Conservation (phyloP, 2,888 invertebrate genomes). For the Microctonus aethiopoides region DNA sequence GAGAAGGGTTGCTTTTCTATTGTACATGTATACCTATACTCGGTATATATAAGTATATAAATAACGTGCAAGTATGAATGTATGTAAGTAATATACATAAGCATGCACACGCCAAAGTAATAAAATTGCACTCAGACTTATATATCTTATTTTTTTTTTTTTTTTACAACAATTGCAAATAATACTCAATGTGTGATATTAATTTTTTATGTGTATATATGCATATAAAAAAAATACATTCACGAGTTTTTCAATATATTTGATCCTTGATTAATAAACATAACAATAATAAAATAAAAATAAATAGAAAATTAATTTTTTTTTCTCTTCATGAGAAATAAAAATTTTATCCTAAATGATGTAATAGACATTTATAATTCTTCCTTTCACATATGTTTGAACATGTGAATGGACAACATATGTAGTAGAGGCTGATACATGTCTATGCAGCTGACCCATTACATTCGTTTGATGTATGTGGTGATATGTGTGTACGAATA, state of each 20-base stretch:
- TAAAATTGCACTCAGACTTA: no score
- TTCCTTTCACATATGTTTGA: slow-evolving; percentile 24
- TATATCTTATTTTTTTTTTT: no score
- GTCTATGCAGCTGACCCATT: slow-evolving; percentile 59
- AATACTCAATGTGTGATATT: not conserved
- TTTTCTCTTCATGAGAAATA: no score
- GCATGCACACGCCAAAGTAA: no score
- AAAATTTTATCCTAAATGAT: no score
- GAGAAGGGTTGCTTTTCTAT: slow-evolving; percentile 38
- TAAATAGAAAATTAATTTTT: no score
- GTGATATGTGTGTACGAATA: not conserved
- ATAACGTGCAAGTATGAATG: not conserved
- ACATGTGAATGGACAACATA: slow-evolving; percentile 61
- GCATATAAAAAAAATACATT: not conserved
- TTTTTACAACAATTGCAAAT: not conserved
- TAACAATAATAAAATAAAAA: no score
- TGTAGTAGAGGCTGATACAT: slow-evolving; percentile 59
- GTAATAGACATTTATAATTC: no score
- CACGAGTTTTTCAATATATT: no score
- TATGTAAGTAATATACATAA: no score
- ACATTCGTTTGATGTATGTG: slow-evolving; percentile 35
- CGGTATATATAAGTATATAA: not conserved
- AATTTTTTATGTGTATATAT: not conserved
- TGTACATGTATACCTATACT: not conserved
- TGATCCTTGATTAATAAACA: no score